Conservation (phyloP, 2,797 vertebrate species). For the Phylloscopus collybita region DNA sequence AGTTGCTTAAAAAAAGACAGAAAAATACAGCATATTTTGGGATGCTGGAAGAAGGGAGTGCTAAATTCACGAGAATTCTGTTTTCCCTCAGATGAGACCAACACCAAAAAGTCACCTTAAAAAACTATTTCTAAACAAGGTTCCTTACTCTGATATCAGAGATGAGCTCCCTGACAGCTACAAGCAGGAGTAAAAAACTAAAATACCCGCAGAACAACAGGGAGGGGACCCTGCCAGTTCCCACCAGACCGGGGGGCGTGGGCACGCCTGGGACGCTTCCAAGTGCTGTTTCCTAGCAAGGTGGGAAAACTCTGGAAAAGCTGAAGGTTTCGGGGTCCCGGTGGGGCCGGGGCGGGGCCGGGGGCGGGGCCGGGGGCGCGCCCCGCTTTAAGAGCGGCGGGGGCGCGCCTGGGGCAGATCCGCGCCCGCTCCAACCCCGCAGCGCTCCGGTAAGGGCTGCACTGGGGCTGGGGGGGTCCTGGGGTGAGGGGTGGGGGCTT, state of each 20-base stretch:
- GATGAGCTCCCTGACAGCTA: background rate
- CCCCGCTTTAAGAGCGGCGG: no score
- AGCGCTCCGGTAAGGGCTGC: background rate
- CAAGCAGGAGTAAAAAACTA: background rate
- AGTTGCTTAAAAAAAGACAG: background rate
- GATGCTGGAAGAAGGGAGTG: background rate
- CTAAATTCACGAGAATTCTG: background rate
- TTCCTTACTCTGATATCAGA: accelerated
- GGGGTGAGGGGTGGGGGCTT: background rate
- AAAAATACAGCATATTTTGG: background rate
- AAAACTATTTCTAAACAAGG: background rate
- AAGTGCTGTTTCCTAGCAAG: accelerated
- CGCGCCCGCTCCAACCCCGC: background rate
- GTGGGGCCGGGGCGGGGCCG: background rate
- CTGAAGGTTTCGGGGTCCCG: no score
- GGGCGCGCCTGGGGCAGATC: background rate
- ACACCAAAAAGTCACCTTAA: background rate
- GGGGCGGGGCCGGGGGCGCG: background rate
- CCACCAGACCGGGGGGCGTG: accelerated
- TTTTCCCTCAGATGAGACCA: background rate
- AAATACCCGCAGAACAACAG: background rate
- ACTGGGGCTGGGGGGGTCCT: background rate
- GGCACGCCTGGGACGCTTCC: background rate
- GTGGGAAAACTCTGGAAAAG: background rate
- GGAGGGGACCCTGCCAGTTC: accelerated